Evolutionary conservation across 2,888 invertebrate genomes (phyloP).

Genomic region (Scaeva pyrastri): DNA sequence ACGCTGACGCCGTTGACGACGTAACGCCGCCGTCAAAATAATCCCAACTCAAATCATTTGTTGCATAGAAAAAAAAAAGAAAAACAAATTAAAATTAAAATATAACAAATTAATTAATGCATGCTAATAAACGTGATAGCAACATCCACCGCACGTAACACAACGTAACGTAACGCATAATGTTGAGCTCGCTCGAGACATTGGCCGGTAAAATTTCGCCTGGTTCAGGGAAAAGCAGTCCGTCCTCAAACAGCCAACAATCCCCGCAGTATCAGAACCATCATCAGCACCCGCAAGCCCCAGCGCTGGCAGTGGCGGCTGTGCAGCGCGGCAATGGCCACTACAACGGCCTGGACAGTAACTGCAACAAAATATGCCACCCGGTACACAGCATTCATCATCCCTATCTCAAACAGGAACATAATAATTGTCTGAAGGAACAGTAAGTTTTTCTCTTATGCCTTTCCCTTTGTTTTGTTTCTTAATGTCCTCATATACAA

Average conservation of each 20-base stretch:
- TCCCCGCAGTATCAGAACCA: conserved; percentile 67
- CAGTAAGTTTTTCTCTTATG: conserved; percentile 81
- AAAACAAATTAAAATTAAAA: conserved; percentile 7
- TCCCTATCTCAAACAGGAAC: conserved; percentile 81
- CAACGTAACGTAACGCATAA: conserved; percentile 81
- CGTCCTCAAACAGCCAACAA: conserved; percentile 78
- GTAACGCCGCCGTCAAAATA: neutral
- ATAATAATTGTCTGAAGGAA: conserved; percentile 82
- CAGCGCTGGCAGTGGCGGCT: conserved; percentile 79
- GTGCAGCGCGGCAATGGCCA: conserved; percentile 77
- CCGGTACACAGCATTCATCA: conserved; percentile 80
- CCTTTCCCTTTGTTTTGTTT: neutral
- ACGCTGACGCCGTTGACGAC: neutral
- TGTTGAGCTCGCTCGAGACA: conserved; percentile 94
- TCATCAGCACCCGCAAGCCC: conserved; percentile 77
- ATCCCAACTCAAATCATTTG: conserved; percentile 9
- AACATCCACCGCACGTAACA: conserved; percentile 78
- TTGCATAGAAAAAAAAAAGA: conserved; percentile 6
- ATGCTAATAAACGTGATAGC: conserved; percentile 63
- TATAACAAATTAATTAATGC: conserved; percentile 64
- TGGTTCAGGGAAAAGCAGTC: conserved; percentile 85
- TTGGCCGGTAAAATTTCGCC: conserved; percentile 96
- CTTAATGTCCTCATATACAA: neutral
- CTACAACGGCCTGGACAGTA: conserved; percentile 78
- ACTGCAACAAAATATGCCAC: conserved; percentile 80